Base-by-base conservation (phyloP, 2,113 vertebrate genomes). In the Thunnus thynnus region DNA sequence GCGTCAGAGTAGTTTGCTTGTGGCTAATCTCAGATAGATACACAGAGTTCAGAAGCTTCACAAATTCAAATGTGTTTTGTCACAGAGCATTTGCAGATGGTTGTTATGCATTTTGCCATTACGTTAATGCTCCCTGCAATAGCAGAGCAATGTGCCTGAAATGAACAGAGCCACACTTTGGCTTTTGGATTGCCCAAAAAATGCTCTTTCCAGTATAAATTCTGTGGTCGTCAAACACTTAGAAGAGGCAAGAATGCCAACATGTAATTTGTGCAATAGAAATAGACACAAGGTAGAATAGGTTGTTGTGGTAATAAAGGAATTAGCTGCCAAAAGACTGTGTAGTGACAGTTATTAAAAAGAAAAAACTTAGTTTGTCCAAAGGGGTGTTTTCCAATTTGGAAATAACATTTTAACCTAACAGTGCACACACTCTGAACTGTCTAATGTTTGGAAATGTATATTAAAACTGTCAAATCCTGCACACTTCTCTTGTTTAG, bases 41-140 rank as follows among this genome's bases (percentile, higher is more conserved):
- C n/a, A 63, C 65, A 8, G 61, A 69, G 52, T 55, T 83, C 30
- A 57, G 56, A 79, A 58, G 63, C 66, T 54, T 58, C 44, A 61
- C 25, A 71, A 54, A 79, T 54, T 68, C 9, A 52, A 64, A 76
- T 77, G 44, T 20, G 56, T 71, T 80, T 80, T 58, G 65, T 72
- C 55, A 69, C 58, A 41, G 30, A 46, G 27, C 48, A 46, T 69
- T 62, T 62, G 63, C 47, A 62, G 16, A 55, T 50, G 20, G 18
- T 30, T 72, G 51, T 41, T 27, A 69, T 57, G 54, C 44, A 48
- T 76, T 82, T 54, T 82, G 47, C 55, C 64, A 47, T 57, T 74
- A 72, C 65, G 17, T 47, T 60, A 46, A 69, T 78, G 69, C 8
- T 52, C 32, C 10, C 17, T 60, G 55, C 13, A 20, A 48, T 20